Evolutionary conservation across 2,113 vertebrate species (phyloP), one percentile per base, ranked within the genome.

Genomic region (Nematolebias whitei): DNA sequence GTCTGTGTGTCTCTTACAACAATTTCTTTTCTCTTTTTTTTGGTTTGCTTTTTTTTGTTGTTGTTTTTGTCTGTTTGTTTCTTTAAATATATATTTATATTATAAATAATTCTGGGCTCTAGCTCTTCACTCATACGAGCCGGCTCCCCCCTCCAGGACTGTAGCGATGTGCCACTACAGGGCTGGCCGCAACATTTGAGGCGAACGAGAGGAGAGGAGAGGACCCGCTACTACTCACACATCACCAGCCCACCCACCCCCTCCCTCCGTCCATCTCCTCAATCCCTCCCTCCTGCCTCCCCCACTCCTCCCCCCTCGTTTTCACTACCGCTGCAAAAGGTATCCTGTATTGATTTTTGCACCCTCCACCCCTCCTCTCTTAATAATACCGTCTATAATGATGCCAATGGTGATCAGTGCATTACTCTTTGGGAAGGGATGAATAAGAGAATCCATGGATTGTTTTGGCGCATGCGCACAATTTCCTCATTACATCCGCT

Each of bases 141-240:
- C 86, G 89, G 87, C 90, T 92, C 91, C 52, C 91, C 52, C 91
- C 91, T 93, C 91, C 92, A 88, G 85, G 88, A 87, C 90, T 90
- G 85, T 87, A 90, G 92, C 91, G 88, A 91, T 92, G 89, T 92
- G 92, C 87, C 88, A 91, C 91, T 85, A 49, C 43, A 87, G 86
- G 26, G 89, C 89, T 91, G 92, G 80, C 92, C 88, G 91, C 91
- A 91, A 92, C 91, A 92, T 91, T 45, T 89, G 91, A 92, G 80
- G 89, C 91, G 89, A 90, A 86, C n/a, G n/a, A n/a, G n/a, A n/a
- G 88, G 87, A 88, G 87, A 86, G 88, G 87, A 88, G 87, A 45
- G 43, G 79, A 89, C 74, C 89, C 87, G 91, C 89, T 92, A 92
- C 92, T 91, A 92, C 92, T 90, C 91, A 88, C 92, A 91, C 92